Percentiles rank a stretch among this genome's conserved stretches.
These are phyloP conservation scores for Tetraodon nigroviridis DNA, from an alignment of 2,113 vertebrate genomes.

Conservation along the genomic window DNA sequence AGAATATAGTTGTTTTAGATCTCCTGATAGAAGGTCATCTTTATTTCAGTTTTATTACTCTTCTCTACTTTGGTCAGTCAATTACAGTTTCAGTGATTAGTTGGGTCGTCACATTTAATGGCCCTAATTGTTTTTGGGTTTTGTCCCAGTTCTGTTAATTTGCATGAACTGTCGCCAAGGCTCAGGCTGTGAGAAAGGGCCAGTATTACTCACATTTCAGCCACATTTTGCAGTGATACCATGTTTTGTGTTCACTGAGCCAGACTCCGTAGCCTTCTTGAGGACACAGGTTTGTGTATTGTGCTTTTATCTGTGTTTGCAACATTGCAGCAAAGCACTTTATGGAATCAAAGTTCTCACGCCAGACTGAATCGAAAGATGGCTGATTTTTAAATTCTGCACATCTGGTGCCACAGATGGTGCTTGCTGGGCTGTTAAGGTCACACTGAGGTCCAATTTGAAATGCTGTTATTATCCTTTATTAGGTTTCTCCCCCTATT, in stretches of 20 bases:
- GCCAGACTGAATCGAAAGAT: constrained; percentile 27
- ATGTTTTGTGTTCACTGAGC: constrained; percentile 16
- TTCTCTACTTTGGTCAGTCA: too few species aligned
- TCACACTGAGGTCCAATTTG: constrained; percentile 21
- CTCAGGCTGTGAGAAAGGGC: background rate
- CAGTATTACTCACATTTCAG: constrained; percentile 10
- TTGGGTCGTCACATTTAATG: too few species aligned
- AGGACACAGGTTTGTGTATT: constrained; percentile 5
- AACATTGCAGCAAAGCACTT: constrained; percentile 5
- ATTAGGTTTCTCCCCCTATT: constrained; percentile 15
- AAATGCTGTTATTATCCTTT: constrained; percentile 10
- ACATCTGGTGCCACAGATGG: constrained; percentile 53
- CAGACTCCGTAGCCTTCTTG: constrained; percentile 14
- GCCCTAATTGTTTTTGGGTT: too few species aligned
- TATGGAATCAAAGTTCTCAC: constrained; percentile 18
- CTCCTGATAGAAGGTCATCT: too few species aligned
- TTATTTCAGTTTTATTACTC: too few species aligned
- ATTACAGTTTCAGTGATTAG: too few species aligned
- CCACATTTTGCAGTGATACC: constrained; percentile 16
- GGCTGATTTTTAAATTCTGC: constrained; percentile 33
- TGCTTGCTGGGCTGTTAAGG: constrained; percentile 9
- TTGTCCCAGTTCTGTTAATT: too few species aligned
- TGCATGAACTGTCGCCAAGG: background rate
- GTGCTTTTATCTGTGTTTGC: constrained; percentile 29
- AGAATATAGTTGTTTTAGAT: too few species aligned